Conservation (phyloP, 1,140 invertebrate genomes). For the Capitella teleta region DNA sequence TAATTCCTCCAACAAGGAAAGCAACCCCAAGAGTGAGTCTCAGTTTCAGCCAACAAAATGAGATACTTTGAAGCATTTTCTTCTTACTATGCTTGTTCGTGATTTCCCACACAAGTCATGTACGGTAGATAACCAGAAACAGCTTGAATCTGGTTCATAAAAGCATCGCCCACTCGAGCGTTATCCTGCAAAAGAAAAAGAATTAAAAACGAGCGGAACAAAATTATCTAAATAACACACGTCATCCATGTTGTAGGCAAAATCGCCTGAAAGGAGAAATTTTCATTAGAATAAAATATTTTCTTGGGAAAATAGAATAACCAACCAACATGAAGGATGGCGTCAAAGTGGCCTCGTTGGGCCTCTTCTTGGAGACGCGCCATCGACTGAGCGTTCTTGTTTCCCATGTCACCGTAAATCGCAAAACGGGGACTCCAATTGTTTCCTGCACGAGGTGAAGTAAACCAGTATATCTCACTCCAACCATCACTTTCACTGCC, state of each 20-base stretch:
- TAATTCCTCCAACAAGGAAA: no score
- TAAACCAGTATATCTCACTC: constrained; percentile 67
- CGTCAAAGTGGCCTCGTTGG: constrained; percentile 67
- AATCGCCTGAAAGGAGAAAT: constrained; percentile 30
- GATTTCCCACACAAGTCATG: constrained; percentile 43
- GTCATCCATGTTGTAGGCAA: constrained; percentile 88
- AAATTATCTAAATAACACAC: constrained; percentile 30
- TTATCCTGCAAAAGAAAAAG: constrained; percentile 22
- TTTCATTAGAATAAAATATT: background rate
- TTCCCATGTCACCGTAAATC: constrained; percentile 85
- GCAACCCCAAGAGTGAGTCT: no score
- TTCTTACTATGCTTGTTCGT: constrained; percentile 38
- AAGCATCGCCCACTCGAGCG: constrained; percentile 33
- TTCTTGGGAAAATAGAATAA: background rate
- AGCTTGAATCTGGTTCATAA: constrained; percentile 39
- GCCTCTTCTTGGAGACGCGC: constrained; percentile 68
- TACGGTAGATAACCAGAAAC: constrained; percentile 38
- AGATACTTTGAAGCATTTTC: no score
- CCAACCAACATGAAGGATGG: constrained; percentile 65
- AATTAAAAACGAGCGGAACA: background rate
- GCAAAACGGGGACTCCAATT: constrained; percentile 68
- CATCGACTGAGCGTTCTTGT: constrained; percentile 71
- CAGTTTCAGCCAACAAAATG: no score
- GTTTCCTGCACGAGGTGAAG: constrained; percentile 50
- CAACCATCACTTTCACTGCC: constrained; percentile 62